phyloP scores from a whole-genome alignment of 2,888 invertebrate species.

The Drosophila kambysellisi region DNA sequence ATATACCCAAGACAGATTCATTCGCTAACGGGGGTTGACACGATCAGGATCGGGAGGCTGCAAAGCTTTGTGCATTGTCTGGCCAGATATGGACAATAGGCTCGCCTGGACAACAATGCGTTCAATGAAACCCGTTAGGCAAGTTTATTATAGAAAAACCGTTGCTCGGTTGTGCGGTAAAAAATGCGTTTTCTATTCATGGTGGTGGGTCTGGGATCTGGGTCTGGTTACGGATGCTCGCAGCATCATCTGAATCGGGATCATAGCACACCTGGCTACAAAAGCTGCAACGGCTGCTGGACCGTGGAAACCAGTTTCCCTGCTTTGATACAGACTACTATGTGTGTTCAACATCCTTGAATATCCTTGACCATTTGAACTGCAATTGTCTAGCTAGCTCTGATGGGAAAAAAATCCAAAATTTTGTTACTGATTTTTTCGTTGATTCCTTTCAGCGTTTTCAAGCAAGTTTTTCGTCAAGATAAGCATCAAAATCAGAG shows the following conservation, averaged over 20 bases:
- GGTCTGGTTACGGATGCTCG: conserved; percentile 42
- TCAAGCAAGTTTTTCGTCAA: conserved; percentile 16
- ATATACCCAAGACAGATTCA: conserved; percentile 64
- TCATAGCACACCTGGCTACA: conserved; percentile 70
- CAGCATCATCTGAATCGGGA: conserved; percentile 61
- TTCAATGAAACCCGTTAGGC: conserved; percentile 72
- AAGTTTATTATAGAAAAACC: conserved; percentile 80
- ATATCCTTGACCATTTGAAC: conserved; percentile 84
- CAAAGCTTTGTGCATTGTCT: conserved; percentile 74
- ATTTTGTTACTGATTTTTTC: conserved; percentile 56
- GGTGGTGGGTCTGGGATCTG: conserved; percentile 64
- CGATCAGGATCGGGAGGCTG: conserved; percentile 48
- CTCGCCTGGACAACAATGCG: conserved; percentile 56
- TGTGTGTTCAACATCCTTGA: conserved; percentile 58
- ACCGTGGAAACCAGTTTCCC: conserved; percentile 60
- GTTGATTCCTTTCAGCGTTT: not conserved
- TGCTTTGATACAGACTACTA: not conserved
- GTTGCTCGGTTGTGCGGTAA: conserved; percentile 64
- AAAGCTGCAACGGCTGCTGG: conserved; percentile 72
- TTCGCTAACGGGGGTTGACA: conserved; percentile 29
- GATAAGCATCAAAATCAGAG: conserved; percentile 43
- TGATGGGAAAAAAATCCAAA: conserved; percentile 65
- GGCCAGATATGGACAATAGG: conserved; percentile 60
- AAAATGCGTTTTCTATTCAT: conserved; percentile 65
- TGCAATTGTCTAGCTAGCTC: conserved; percentile 55